Evolutionary conservation across 2,797 vertebrate species (phyloP), one percentile per base, ranked within the genome.

Genomic region (Hafferia zeledoni): DNA sequence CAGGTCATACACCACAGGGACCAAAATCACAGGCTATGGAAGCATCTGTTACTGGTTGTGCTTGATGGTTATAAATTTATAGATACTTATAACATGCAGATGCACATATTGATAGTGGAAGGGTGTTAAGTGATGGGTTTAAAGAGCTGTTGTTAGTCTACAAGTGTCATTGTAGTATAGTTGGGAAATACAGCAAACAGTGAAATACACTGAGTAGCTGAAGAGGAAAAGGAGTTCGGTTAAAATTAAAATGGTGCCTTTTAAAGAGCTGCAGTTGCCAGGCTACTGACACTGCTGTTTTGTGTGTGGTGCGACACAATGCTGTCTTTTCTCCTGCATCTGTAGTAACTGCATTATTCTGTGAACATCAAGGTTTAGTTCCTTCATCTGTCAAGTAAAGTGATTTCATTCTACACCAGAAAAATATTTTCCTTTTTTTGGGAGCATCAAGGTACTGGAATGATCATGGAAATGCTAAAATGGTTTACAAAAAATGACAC

Each of bases 211-310:
- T 23, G 56, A 35, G 52, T 43, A 81, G 46, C 55, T 86, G 77
- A 83, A 87, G 53, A 77, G 57, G 27, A 88, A 85, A 67, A 79
- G n/a, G 67, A 93, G 27, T 64, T 79, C 46, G 28, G 47, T 67
- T 87, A 47, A 90, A 95, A 96, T 92, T 56, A 94, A 97, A 92
- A 94, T 83, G 75, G 68, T 96, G 64, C 47, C 59, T 96, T 92
- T 97, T 94, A 90, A 97, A 97, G 68, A 93, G 76, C 93, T 96
- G 77, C 90, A 97, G 97, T 98, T 98, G 97, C 97, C 97, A 97
- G 96, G 96, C 92, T 98, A 97, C 97, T 96, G 93, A 52, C 94
- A 70, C 52, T 94, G 82, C 93, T 9, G 67, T 49, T 93, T 69
- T 60, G 69, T 52, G 12, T 94, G 80, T 44, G 33, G 71, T 93